phyloP scores from a whole-genome alignment of 2,113 vertebrate species.

The Labeo catla region DNA sequence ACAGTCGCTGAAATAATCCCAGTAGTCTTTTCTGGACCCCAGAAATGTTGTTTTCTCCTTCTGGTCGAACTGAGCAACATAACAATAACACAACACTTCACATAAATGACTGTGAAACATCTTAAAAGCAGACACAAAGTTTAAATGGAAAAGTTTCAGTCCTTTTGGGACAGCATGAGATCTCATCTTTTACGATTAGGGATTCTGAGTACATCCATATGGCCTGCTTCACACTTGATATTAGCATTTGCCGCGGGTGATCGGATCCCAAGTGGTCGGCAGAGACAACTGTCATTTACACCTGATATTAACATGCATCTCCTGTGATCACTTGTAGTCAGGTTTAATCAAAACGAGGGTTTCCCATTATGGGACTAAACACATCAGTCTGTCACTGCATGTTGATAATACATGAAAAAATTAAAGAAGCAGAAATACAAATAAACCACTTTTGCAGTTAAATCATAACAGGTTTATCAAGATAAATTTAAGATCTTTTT shows the following conservation, averaged over 20 bases:
- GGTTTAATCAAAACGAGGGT: neutral
- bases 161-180: neutral
- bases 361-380: neutral
- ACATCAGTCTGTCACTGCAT: neutral
- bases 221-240: neutral
- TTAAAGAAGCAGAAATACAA: neutral
- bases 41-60: constrained; percentile 92
- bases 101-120: neutral
- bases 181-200: neutral
- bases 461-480: neutral
- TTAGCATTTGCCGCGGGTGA: neutral
- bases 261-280: neutral
- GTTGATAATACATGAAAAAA: neutral
- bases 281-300: neutral
- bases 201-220: neutral
- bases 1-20: constrained; percentile 95
- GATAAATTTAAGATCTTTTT: no score
- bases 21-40: constrained; percentile 93
- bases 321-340: neutral
- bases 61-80: constrained; percentile 86
- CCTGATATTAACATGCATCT: constrained; percentile 14
- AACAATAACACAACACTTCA: neutral
- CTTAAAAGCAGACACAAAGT: neutral
- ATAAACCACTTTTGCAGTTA: neutral
- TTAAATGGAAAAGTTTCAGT: neutral